Evolutionary conservation across 1,140 invertebrate species (phyloP).

Genomic region (Andrena cerasifolii): DNA sequence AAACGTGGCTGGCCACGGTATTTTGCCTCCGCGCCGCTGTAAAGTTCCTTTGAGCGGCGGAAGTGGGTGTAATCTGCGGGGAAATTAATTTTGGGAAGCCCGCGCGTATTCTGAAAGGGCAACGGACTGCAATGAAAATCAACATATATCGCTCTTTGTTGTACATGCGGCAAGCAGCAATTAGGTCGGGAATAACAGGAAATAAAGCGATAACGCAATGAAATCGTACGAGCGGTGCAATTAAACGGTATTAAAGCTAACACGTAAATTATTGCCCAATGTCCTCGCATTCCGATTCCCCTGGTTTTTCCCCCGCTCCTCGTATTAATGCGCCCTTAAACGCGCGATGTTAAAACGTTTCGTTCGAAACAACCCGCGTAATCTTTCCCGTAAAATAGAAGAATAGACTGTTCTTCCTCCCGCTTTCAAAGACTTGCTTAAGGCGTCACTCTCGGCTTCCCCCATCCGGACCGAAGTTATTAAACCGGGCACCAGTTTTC

Average conservation of each 20-base stretch:
- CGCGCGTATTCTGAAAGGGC: too few species aligned
- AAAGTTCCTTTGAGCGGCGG: too few species aligned
- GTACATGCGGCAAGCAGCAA: not conserved
- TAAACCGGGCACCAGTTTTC: not conserved
- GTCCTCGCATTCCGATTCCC: not conserved
- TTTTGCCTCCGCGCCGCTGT: too few species aligned
- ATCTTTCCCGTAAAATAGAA: not conserved
- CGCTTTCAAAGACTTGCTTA: not conserved
- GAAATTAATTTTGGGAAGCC: too few species aligned
- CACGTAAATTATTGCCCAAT: not conserved
- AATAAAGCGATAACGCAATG: not conserved
- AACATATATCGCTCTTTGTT: not conserved
- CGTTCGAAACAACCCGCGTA: not conserved
- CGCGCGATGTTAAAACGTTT: not conserved
- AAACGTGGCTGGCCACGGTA: too few species aligned
- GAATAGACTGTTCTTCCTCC: not conserved
- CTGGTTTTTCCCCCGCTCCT: too few species aligned
- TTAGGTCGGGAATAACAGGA: not conserved
- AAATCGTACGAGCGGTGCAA: not conserved
- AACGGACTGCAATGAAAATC: not conserved
- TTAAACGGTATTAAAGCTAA: conserved; percentile 9
- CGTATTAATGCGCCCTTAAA: not conserved
- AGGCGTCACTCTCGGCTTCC: not conserved
- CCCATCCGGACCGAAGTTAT: not conserved
- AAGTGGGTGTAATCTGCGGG: too few species aligned